phyloP scores from a whole-genome alignment of 2,113 vertebrate genomes.

The Notechis scutatus region DNA sequence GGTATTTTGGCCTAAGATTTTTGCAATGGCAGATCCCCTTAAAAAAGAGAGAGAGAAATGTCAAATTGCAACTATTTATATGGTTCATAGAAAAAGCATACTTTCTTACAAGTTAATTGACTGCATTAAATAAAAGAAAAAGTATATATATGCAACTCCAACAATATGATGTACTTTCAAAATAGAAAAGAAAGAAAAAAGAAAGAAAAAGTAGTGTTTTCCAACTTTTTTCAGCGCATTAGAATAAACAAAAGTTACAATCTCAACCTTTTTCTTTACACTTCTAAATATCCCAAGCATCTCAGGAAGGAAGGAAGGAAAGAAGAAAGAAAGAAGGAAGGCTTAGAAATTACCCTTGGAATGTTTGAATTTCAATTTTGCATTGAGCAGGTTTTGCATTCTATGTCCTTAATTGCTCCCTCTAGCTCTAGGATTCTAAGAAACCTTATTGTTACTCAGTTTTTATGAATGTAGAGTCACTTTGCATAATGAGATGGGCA shows the following conservation, averaged over 20 bases:
- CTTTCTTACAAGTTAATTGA: not conserved
- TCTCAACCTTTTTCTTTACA: no score
- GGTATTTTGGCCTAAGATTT: conserved; percentile 79
- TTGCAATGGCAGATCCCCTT: conserved; percentile 81
- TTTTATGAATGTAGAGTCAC: not conserved
- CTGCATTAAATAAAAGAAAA: not conserved
- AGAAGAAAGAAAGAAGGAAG: no score
- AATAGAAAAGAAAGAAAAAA: not conserved
- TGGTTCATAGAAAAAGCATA: not conserved
- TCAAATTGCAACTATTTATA: not conserved
- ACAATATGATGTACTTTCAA: not conserved
- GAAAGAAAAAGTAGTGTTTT: no score
- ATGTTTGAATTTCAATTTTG: not conserved
- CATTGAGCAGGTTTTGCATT: not conserved
- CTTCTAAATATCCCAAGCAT: no score
- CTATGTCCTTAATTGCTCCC: not conserved
- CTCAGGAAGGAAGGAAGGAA: no score
- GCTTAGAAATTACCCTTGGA: not conserved
- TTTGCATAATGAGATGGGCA: not conserved
- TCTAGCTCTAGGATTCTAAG: not conserved
- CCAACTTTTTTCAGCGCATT: no score
- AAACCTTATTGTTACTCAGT: not conserved
- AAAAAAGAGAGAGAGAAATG: not conserved
- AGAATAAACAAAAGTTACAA: no score
- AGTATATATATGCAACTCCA: not conserved